These are phyloP conservation scores for Drosophila athabasca DNA, from an alignment of 1,140 invertebrate genomes.

Conservation along the genomic window DNA sequence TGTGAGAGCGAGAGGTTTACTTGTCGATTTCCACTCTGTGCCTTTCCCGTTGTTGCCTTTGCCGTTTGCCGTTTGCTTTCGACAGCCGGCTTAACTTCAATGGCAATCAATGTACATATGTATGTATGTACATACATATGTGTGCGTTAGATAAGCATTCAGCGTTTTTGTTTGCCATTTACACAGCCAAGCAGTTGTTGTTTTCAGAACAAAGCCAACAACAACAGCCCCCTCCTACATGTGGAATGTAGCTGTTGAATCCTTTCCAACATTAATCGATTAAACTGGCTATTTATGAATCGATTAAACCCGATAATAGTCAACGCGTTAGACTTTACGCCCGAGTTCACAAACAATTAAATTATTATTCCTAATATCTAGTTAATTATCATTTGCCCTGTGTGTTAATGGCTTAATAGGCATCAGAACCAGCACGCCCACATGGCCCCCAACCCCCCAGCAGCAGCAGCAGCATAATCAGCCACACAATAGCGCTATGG, in stretches of 20 bases:
- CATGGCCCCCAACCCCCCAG: slow-evolving; percentile 16
- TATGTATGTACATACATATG: not conserved
- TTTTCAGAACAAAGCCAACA: slow-evolving; percentile 1
- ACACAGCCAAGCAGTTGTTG: slow-evolving; percentile 17
- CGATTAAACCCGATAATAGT: not conserved
- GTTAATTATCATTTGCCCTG: slow-evolving; percentile 42
- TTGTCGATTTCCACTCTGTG: slow-evolving; percentile 58
- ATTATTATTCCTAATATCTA: slow-evolving; percentile 30
- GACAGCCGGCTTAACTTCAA: slow-evolving; percentile 61
- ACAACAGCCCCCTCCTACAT: not conserved
- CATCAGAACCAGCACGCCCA: slow-evolving; percentile 8
- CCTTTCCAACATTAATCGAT: too few species aligned
- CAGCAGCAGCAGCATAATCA: slow-evolving; percentile 4
- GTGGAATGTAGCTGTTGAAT: too few species aligned
- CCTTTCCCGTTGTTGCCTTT: slow-evolving; percentile 25
- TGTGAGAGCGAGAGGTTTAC: slow-evolving; percentile 43
- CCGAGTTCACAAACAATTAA: slow-evolving; percentile 42
- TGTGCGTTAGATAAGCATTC: slow-evolving; percentile 49
- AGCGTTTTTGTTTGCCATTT: slow-evolving; percentile 22
- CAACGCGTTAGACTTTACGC: slow-evolving; percentile 24
- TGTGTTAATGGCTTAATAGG: slow-evolving; percentile 42
- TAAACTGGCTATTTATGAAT: not conserved
- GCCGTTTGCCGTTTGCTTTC: slow-evolving; percentile 6
- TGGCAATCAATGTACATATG: slow-evolving; percentile 25
- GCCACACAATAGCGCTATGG: slow-evolving; percentile 22